These are phyloP conservation scores for Pachymerium ferrugineum DNA, from an alignment of 2,888 invertebrate species.

Conservation along the genomic window DNA sequence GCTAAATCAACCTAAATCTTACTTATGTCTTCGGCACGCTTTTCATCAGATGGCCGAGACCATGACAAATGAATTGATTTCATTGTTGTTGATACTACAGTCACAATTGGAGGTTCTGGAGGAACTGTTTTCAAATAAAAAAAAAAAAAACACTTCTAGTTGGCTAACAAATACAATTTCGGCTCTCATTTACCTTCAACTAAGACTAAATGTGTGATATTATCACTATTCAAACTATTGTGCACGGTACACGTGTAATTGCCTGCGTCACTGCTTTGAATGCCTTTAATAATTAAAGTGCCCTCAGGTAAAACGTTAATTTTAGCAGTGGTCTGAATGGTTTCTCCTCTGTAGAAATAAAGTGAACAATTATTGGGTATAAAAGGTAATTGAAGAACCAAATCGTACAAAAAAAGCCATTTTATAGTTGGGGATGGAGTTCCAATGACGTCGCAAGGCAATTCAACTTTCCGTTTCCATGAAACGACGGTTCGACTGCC, in stretches of 20 bases:
- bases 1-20: neutral
- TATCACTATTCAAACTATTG: constrained; percentile 20
- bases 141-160: neutral
- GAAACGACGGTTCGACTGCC: constrained; percentile 41
- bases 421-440: constrained; percentile 43
- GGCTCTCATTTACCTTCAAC: neutral
- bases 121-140: too few relatives aligned
- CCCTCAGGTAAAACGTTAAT: neutral
- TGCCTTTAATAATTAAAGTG: neutral
- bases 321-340: neutral
- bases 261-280: constrained; percentile 32
- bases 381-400: neutral
- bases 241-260: constrained; percentile 33
- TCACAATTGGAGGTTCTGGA: constrained; percentile 32
- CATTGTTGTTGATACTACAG: constrained; percentile 29
- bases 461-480: constrained; percentile 44
- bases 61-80: constrained; percentile 32
- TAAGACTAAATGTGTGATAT: constrained; percentile 1
- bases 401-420: constrained; percentile 42
- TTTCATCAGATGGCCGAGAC: constrained; percentile 28
- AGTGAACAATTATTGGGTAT: neutral
- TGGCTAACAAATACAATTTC: neutral
- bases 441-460: constrained; percentile 47
- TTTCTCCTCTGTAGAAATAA: neutral
- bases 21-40: neutral